Conservation (phyloP, 2,888 invertebrate species). For the Dascillus cervinus region DNA sequence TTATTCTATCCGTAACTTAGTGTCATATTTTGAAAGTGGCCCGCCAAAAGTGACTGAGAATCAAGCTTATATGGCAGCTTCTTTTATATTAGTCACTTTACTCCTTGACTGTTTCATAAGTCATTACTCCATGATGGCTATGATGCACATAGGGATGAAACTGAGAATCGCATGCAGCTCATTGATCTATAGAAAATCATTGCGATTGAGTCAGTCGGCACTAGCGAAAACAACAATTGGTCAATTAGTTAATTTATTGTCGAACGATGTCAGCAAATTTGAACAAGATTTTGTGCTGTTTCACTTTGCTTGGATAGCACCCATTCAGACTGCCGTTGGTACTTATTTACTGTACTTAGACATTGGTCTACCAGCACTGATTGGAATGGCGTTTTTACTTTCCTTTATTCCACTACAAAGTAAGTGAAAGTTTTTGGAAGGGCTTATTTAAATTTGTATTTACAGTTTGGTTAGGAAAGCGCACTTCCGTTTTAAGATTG, state of each 20-base stretch:
- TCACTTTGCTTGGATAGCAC: constrained; percentile 73
- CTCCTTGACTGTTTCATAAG: constrained; percentile 28
- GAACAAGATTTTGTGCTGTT: constrained; percentile 83
- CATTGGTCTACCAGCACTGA: constrained; percentile 40
- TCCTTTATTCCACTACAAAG: constrained; percentile 39
- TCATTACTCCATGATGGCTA: constrained; percentile 85
- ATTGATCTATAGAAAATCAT: constrained; percentile 68
- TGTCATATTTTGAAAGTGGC: constrained; percentile 52
- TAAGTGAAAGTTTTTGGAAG: constrained; percentile 30
- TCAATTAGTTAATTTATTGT: constrained; percentile 46
- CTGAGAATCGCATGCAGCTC: constrained; percentile 76
- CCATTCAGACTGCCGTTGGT: constrained; percentile 53
- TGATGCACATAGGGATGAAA: constrained; percentile 78
- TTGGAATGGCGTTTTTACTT: constrained; percentile 42
- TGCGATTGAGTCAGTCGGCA: constrained; percentile 45
- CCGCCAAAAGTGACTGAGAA: constrained; percentile 30
- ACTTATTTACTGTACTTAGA: constrained; percentile 47
- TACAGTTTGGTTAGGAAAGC: constrained; percentile 36
- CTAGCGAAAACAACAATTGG: constrained; percentile 52
- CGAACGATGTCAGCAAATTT: constrained; percentile 68
- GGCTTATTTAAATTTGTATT: constrained; percentile 7
- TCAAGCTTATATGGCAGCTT: constrained; percentile 71
- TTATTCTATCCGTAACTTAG: constrained; percentile 54
- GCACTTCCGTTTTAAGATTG: constrained; percentile 36
- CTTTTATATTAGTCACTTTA: constrained; percentile 50